These are phyloP conservation scores for Anguilla marmorata DNA, from an alignment of 2,797 vertebrate species.

Conservation along the genomic window DNA sequence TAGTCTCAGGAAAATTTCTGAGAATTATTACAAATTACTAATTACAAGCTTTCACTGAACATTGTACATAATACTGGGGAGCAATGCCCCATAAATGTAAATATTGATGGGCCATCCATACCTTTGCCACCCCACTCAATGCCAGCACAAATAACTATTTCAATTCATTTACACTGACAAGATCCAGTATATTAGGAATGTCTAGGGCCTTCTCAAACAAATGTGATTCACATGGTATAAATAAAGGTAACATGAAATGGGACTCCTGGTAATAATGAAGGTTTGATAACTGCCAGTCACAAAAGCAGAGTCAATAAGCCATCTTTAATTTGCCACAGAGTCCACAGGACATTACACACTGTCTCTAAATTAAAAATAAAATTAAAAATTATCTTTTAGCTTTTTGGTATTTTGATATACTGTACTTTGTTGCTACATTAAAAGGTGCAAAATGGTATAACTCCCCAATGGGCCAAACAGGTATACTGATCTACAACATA, in stretches of 20 bases:
- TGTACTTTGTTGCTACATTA: neutral
- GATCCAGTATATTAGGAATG: neutral
- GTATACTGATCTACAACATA: neutral
- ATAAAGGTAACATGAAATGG: neutral
- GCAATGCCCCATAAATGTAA: neutral
- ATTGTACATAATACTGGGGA: neutral
- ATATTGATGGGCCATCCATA: neutral
- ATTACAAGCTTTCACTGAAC: neutral
- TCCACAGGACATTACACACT: neutral
- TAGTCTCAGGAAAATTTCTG: neutral
- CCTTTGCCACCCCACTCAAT: neutral
- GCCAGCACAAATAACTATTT: neutral
- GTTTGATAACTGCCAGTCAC: neutral
- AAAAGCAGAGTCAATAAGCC: constrained; percentile 6
- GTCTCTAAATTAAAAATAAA: neutral
- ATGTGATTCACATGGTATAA: neutral
- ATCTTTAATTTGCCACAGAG: neutral
- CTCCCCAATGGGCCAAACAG: neutral
- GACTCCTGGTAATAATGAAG: neutral
- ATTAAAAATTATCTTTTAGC: neutral
- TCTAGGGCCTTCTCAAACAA: neutral
- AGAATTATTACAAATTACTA: neutral
- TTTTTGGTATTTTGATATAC: neutral
- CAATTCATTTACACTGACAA: neutral
- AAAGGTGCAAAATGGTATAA: neutral